Conservation (phyloP, 2,888 invertebrate species). For the Campopleginae sp. region DNA sequence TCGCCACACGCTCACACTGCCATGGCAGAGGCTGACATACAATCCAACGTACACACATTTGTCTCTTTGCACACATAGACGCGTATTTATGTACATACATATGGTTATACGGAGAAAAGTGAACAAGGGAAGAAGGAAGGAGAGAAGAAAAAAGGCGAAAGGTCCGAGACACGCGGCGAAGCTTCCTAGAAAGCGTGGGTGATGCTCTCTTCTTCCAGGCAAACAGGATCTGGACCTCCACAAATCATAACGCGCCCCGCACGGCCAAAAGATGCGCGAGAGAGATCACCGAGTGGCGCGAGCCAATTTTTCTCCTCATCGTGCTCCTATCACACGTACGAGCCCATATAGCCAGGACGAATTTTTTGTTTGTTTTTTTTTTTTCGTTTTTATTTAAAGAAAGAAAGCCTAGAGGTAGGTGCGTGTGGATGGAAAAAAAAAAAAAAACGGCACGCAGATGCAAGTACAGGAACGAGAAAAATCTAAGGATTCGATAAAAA, state of each 20-base stretch:
- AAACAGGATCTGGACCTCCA: constrained; percentile 79
- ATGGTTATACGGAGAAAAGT: constrained; percentile 7
- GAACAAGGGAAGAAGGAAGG: constrained; percentile 24
- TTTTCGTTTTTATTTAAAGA: not conserved
- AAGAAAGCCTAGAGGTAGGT: not conserved
- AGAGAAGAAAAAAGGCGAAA: constrained; percentile 49
- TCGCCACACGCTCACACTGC: constrained; percentile 33
- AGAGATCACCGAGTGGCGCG: constrained; percentile 72
- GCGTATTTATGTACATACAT: not conserved
- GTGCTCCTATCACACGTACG: constrained; percentile 42
- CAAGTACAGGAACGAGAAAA: not conserved
- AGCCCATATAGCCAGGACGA: constrained; percentile 21
- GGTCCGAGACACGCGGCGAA: constrained; percentile 63
- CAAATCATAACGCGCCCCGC: constrained; percentile 79
- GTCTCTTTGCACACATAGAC: not conserved
- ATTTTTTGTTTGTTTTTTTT: no score
- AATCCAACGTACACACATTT: constrained; percentile 7
- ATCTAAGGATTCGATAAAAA: not conserved
- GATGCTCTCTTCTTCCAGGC: constrained; percentile 73
- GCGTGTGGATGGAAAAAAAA: not conserved
- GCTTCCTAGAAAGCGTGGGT: constrained; percentile 82
- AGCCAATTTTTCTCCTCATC: constrained; percentile 53
- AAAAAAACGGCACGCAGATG: no score
- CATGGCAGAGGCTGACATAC: not conserved
- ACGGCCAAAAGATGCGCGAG: constrained; percentile 73